Conservation (phyloP, 2,797 vertebrate species). For the Sarcophilus harrisii region DNA sequence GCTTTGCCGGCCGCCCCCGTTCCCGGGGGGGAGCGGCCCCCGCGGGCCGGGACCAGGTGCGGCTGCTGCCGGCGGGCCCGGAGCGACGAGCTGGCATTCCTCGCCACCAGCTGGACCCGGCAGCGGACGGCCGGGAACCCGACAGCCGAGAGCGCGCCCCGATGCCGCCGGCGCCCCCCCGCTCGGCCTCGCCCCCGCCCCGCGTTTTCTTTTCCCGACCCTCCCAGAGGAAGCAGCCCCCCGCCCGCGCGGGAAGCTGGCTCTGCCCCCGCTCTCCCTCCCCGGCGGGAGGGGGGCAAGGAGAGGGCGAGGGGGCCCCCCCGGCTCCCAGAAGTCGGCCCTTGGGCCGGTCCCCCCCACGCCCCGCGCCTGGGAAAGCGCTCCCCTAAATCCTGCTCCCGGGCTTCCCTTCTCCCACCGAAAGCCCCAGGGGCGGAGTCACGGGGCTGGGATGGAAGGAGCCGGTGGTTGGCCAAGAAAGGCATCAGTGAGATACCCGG, state of each 20-base stretch:
- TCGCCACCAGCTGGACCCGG: neutral
- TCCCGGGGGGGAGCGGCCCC: no score
- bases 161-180: neutral
- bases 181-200: neutral
- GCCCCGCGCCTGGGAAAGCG: neutral
- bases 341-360: neutral
- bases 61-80: neutral
- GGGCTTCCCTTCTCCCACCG: no score
- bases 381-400: neutral
- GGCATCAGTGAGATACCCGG: neutral
- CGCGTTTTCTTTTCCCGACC: neutral
- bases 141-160: neutral
- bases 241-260: neutral
- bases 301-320: neutral
- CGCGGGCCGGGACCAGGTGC: no score
- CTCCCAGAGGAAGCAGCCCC: neutral
- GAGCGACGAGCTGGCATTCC: neutral
- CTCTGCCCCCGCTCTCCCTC: neutral
- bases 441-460: neutral
- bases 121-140: neutral
- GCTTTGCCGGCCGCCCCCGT: no score
- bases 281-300: neutral
- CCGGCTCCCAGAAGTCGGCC: neutral
- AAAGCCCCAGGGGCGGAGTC: neutral
- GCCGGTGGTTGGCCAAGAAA: neutral